phyloP scores from a whole-genome alignment of 2,888 invertebrate genomes.

The Melinopterus prodromus region DNA sequence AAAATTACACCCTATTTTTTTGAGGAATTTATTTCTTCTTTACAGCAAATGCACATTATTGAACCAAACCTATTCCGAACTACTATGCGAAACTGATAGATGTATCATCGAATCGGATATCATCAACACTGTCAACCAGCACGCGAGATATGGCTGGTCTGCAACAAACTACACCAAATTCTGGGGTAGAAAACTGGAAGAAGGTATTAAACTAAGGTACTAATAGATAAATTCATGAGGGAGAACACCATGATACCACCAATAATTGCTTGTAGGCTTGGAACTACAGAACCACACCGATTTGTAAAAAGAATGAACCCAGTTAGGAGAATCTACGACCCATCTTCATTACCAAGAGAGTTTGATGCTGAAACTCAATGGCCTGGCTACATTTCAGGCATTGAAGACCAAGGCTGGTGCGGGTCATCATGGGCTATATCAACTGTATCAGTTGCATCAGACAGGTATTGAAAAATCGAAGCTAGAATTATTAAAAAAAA shows the following conservation, averaged over 20 bases:
- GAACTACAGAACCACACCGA: slow-evolving; percentile 64
- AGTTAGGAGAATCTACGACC: slow-evolving; percentile 67
- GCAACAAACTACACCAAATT: slow-evolving; percentile 85
- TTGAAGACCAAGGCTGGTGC: slow-evolving; percentile 79
- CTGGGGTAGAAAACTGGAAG: slow-evolving; percentile 81
- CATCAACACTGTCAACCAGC: slow-evolving; percentile 71
- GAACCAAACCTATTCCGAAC: slow-evolving; percentile 54
- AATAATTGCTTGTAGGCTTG: slow-evolving; percentile 51
- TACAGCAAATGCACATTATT: slow-evolving; percentile 66
- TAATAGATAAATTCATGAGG: too few relatives aligned
- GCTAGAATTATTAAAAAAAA: not conserved
- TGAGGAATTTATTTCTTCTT: not conserved
- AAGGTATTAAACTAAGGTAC: slow-evolving; percentile 77
- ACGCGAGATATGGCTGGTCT: slow-evolving; percentile 72
- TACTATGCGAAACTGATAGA: slow-evolving; percentile 74
- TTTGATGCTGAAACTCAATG: slow-evolving; percentile 84
- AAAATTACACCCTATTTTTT: too few relatives aligned
- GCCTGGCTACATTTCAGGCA: slow-evolving; percentile 74
- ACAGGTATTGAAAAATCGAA: slow-evolving; percentile 64
- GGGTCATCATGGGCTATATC: slow-evolving; percentile 95
- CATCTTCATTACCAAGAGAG: slow-evolving; percentile 67
- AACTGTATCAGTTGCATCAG: slow-evolving; percentile 81
- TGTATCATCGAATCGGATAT: slow-evolving; percentile 81
- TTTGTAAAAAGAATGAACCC: slow-evolving; percentile 68
- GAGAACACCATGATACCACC: slow-evolving; percentile 58